Evolutionary conservation across 2,888 invertebrate species (phyloP).

Genomic region (Portevinia maculata): DNA sequence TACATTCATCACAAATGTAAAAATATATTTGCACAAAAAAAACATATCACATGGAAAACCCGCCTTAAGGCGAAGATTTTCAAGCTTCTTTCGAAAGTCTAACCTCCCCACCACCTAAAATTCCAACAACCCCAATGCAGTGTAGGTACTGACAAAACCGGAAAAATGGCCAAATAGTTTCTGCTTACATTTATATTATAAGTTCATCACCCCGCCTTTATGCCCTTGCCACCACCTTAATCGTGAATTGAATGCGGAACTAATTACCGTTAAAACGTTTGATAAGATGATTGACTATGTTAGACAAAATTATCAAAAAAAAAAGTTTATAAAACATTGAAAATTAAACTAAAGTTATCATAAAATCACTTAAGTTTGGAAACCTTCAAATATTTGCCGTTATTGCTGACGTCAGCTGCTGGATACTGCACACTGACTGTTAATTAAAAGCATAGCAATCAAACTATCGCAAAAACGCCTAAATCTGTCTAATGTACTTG

Average conservation of each 20-base stretch:
- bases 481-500: conserved; percentile 2
- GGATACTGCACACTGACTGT: background rate
- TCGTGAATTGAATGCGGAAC: conserved; percentile 6
- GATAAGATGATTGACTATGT: conserved; percentile 4
- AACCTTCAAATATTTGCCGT: background rate
- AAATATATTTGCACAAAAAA: no score
- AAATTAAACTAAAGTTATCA: no score
- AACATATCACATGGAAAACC: no score
- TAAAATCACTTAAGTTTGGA: background rate
- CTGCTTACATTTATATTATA: background rate
- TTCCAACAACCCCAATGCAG: background rate
- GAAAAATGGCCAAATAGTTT: conserved; percentile 2
- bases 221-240: background rate
- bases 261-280: background rate
- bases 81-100: no score
- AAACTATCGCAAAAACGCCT: no score
- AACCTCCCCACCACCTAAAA: background rate
- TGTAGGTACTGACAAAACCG: background rate
- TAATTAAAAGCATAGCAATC: background rate
- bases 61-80: no score
- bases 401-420: background rate
- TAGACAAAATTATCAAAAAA: background rate
- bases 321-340: background rate
- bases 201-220: background rate
- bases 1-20: no score